Evolutionary conservation across 2,797 vertebrate species (phyloP).

Genomic region (Benthosema pterotum): DNA sequence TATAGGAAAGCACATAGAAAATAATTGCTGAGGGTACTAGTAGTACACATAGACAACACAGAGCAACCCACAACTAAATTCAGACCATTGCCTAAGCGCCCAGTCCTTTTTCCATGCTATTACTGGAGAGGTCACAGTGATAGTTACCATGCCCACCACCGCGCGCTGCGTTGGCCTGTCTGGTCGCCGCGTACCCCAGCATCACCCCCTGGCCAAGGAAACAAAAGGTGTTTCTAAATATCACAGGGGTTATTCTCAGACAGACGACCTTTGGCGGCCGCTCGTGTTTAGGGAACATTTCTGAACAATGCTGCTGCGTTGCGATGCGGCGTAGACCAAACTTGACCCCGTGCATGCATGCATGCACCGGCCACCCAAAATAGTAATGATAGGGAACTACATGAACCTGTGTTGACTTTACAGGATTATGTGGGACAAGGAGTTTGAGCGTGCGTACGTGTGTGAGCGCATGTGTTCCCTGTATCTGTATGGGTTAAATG

Average conservation of each 20-base stretch:
- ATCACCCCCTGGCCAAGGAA: slow-evolving; percentile 44
- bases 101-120: slow-evolving; percentile 41
- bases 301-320: slow-evolving; percentile 57
- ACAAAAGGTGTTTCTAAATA: slow-evolving; percentile 70
- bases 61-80: slow-evolving; percentile 30
- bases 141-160: slow-evolving; percentile 51
- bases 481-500: too few relatives aligned
- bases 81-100: slow-evolving; percentile 38
- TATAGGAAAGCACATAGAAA: too few relatives aligned
- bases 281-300: slow-evolving; percentile 71
- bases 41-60: not conserved
- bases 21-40: too few relatives aligned
- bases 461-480: too few relatives aligned
- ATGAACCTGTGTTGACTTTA: not conserved
- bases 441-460: too few relatives aligned
- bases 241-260: slow-evolving; percentile 67
- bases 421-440: slow-evolving; percentile 2
- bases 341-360: not conserved
- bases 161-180: slow-evolving; percentile 38
- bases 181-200: slow-evolving; percentile 44
- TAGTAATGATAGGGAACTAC: slow-evolving; percentile 8
- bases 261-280: slow-evolving; percentile 67
- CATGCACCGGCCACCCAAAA: slow-evolving; percentile 18
- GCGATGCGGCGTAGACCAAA: slow-evolving; percentile 39
- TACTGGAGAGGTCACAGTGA: slow-evolving; percentile 51